A percentile compares a stretch with the other conserved stretches of the same genome.
Evolutionary conservation across 2,113 vertebrate species (phyloP).

Genomic region (Arvicanthis niloticus): DNA sequence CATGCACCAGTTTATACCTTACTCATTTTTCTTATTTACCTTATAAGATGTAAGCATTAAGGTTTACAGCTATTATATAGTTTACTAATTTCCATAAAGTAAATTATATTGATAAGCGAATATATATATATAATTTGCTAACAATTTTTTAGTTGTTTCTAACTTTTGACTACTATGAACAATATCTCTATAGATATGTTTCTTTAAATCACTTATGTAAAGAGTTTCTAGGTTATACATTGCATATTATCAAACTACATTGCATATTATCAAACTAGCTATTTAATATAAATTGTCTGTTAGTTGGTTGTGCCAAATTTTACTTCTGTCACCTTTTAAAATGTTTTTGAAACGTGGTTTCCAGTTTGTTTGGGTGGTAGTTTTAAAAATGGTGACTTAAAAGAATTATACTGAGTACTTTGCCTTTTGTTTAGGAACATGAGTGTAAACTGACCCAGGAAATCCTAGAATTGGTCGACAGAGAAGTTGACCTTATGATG

Average conservation of each 20-base stretch:
- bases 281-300: background rate
- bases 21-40: background rate
- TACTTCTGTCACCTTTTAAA: background rate
- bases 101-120: background rate
- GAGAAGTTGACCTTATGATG: slow-evolving; percentile 93
- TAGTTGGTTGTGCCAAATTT: background rate
- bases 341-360: slow-evolving; percentile 24
- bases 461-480: slow-evolving; percentile 93
- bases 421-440: slow-evolving; percentile 89
- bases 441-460: slow-evolving; percentile 92
- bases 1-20: slow-evolving; percentile 11
- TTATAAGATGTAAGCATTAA: slow-evolving; percentile 43
- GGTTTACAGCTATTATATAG: background rate
- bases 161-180: background rate
- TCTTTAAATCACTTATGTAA: background rate
- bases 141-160: slow-evolving; percentile 17
- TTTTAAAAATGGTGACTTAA: slow-evolving; percentile 30
- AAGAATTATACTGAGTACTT: background rate
- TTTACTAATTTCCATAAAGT: background rate
- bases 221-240: background rate
- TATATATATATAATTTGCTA: slow-evolving; percentile 28
- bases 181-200: background rate
- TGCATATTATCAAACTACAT: background rate
- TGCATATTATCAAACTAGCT: background rate
- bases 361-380: background rate